Evolutionary conservation across 1,140 invertebrate genomes (phyloP).

Genomic region (Stegodyphus dumicola): DNA sequence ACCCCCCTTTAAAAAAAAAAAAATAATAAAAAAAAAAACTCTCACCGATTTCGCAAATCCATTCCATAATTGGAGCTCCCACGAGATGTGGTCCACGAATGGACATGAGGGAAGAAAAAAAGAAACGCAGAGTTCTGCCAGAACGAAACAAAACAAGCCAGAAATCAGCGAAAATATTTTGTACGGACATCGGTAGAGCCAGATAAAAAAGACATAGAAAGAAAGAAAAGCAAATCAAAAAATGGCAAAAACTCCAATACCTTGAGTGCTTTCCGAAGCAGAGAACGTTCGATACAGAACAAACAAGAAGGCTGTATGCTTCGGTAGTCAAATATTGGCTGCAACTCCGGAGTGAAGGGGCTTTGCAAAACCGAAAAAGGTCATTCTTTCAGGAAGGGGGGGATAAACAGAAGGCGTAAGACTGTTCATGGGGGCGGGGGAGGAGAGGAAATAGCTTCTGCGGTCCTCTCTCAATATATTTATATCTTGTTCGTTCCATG

Average conservation of each 20-base stretch:
- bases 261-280: conserved; percentile 38
- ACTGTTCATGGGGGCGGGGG: background rate
- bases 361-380: conserved; percentile 30
- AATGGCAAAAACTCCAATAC: conserved; percentile 27
- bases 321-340: conserved; percentile 51
- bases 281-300: conserved; percentile 40
- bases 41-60: too few relatives aligned
- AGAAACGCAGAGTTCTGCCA: background rate
- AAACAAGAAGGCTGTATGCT: conserved; percentile 40
- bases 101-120: conserved; percentile 13
- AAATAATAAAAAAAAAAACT: too few relatives aligned
- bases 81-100: too few relatives aligned
- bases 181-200: too few relatives aligned
- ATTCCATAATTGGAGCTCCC: too few relatives aligned
- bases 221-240: too few relatives aligned
- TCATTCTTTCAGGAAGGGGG: conserved; percentile 6
- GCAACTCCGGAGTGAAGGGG: background rate
- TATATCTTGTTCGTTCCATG: conserved; percentile 4
- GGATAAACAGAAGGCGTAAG: background rate
- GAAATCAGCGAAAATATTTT: too few relatives aligned
- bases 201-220: too few relatives aligned
- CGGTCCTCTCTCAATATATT: conserved; percentile 24
- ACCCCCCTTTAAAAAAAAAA: too few relatives aligned
- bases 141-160: too few relatives aligned
- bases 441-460: conserved; percentile 33